Percentiles rank a stretch among this genome's conserved stretches.
phyloP scores from a whole-genome alignment of 2,113 vertebrate genomes.

The Motacilla alba region DNA sequence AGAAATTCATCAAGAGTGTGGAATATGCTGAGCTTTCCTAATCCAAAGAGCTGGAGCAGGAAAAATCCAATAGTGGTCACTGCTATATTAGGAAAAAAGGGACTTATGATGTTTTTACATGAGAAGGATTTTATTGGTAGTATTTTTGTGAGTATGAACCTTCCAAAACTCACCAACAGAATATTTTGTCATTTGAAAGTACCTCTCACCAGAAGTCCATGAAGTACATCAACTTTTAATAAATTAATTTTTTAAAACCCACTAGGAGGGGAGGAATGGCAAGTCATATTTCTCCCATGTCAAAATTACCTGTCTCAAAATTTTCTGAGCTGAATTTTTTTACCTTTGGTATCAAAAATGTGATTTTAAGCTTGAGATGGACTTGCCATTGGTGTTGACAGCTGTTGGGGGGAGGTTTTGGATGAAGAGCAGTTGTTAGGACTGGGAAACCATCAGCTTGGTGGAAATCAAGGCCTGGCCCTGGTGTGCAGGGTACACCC shows the following conservation, averaged over 20 bases:
- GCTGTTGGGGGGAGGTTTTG: not conserved
- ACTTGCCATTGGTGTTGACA: not conserved
- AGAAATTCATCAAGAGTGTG: not conserved
- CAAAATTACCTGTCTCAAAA: not conserved
- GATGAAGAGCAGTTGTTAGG: not conserved
- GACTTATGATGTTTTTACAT: not conserved
- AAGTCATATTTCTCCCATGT: not conserved
- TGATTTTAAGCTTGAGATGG: not conserved
- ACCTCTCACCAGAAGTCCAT: not conserved
- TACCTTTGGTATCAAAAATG: not conserved
- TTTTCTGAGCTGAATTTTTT: not conserved
- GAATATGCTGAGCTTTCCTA: not conserved
- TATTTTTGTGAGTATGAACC: not conserved
- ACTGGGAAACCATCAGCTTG: accelerated
- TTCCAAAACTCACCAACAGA: not conserved
- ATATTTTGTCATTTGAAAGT: not conserved
- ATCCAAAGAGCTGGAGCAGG: not conserved
- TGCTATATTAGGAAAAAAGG: not conserved
- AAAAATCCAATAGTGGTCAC: not conserved
- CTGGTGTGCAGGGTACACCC: not conserved
- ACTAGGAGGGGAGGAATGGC: not conserved
- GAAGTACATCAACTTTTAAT: not conserved
- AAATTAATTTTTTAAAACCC: not conserved
- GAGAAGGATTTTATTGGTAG: not conserved
- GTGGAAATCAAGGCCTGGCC: not conserved